Evolutionary conservation across 2,797 vertebrate genomes (phyloP).

Genomic region (Eurystomus glaucurus): DNA sequence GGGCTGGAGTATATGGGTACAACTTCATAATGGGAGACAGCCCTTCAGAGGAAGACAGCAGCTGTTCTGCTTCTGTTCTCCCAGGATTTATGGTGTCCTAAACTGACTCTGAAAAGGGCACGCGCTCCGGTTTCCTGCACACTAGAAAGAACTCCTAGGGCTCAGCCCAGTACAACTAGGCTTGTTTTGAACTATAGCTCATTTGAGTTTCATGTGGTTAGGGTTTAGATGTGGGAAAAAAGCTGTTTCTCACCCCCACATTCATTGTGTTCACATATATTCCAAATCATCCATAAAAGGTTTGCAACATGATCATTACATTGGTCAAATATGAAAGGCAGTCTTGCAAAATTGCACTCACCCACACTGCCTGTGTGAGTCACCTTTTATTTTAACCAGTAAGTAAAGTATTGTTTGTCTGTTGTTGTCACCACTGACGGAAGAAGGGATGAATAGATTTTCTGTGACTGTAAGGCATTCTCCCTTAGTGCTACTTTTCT

Average conservation of each 20-base stretch:
- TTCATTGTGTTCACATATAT: background rate
- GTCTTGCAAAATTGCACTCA: conserved; percentile 4
- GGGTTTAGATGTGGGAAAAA: background rate
- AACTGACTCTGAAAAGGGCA: background rate
- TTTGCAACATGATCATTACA: background rate
- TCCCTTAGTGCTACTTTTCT: background rate
- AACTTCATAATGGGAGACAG: background rate
- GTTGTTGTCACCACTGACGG: background rate
- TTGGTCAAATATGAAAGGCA: conserved; percentile 29
- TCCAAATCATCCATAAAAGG: conserved; percentile 42
- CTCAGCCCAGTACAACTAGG: background rate
- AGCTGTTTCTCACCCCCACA: background rate
- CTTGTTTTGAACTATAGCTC: background rate
- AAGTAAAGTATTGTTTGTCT: background rate
- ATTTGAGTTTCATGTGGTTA: background rate
- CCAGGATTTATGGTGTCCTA: background rate
- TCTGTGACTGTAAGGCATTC: background rate
- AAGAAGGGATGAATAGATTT: background rate
- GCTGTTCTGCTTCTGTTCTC: background rate
- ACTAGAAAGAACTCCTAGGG: background rate
- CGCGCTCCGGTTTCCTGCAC: background rate
- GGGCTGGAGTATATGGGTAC: fast-evolving
- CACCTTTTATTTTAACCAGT: conserved; percentile 22
- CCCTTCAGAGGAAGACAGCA: background rate
- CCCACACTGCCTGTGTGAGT: conserved; percentile 30